Conservation (phyloP, 2,888 invertebrate species). For the Mesodorylaimus sp. region DNA sequence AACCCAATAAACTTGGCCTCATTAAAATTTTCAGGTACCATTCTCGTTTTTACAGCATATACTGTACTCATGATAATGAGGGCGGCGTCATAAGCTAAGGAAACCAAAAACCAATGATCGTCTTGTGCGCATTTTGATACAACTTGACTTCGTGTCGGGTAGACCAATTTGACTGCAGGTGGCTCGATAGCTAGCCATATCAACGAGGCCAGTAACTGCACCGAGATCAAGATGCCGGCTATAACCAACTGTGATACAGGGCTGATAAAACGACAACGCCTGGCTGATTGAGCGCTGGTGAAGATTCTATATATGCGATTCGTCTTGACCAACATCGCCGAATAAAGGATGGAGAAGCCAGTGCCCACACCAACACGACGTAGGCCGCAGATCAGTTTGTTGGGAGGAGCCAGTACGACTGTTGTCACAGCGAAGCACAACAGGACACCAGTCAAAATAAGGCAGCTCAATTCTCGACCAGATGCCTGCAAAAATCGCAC, state of each 20-base stretch:
- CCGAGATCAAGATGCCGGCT: conserved; percentile 41
- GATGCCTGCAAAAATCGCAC: conserved; percentile 39
- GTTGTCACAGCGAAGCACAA: conserved; percentile 54
- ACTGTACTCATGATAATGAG: conserved; percentile 52
- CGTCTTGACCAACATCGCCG: conserved; percentile 54
- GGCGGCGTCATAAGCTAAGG: conserved; percentile 53
- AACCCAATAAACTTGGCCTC: conserved; percentile 63
- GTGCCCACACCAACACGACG: conserved; percentile 49
- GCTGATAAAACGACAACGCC: conserved; percentile 52
- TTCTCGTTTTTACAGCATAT: conserved; percentile 56
- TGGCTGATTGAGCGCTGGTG: conserved; percentile 46
- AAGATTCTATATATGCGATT: conserved; percentile 54
- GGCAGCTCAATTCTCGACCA: conserved; percentile 52
- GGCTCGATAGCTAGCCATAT: conserved; percentile 43
- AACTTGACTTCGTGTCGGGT: conserved; percentile 13
- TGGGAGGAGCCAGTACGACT: conserved; percentile 48
- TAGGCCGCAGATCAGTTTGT: conserved; percentile 45
- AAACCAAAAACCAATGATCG: conserved; percentile 50
- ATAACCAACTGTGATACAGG: conserved; percentile 53
- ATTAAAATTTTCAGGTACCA: conserved; percentile 61
- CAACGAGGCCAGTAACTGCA: conserved; percentile 39
- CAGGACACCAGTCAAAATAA: conserved; percentile 43
- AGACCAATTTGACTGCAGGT: conserved; percentile 40
- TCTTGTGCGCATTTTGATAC: conserved; percentile 44
- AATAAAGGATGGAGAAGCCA: conserved; percentile 52